phyloP scores from a whole-genome alignment of 2,113 vertebrate species.

The Entomyzon cyanotis region DNA sequence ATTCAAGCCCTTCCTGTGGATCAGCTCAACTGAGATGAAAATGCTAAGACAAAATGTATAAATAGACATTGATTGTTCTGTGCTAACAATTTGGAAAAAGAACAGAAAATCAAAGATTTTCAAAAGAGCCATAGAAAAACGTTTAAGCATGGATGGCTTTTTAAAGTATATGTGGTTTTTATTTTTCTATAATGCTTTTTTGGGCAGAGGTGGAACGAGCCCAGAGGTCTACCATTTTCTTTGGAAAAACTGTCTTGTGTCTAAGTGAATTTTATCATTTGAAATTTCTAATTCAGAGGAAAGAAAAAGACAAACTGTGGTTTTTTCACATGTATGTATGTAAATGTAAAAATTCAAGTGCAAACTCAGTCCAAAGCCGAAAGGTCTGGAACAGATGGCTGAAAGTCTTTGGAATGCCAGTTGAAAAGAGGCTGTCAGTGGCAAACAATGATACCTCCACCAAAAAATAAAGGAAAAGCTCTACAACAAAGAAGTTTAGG shows the following conservation, averaged over 20 bases:
- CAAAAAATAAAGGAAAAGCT: not conserved
- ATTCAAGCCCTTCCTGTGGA: not conserved
- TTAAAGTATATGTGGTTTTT: not conserved
- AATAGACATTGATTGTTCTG: not conserved
- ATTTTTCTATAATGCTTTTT: not conserved
- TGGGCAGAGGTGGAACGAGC: not conserved
- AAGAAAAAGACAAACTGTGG: not conserved
- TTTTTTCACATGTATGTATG: not conserved
- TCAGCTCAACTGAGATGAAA: not conserved
- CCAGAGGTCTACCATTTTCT: not conserved
- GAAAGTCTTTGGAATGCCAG: not conserved
- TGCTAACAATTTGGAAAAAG: not conserved
- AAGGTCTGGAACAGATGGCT: conserved; percentile 48
- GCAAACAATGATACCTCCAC: not conserved
- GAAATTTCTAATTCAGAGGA: not conserved
- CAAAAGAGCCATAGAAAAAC: not conserved
- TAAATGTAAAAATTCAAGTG: conserved; percentile 11
- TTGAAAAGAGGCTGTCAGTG: conserved; percentile 14
- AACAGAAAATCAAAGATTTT: not conserved
- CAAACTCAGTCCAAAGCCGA: not conserved
- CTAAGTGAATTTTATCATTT: not conserved
- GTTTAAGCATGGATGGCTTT: not conserved
- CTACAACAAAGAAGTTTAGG: not conserved
- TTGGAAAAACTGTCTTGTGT: not conserved
- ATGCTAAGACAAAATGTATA: not conserved